Evolutionary conservation across 2,888 invertebrate genomes (phyloP).

Genomic region (Platycnemis pennipes): DNA sequence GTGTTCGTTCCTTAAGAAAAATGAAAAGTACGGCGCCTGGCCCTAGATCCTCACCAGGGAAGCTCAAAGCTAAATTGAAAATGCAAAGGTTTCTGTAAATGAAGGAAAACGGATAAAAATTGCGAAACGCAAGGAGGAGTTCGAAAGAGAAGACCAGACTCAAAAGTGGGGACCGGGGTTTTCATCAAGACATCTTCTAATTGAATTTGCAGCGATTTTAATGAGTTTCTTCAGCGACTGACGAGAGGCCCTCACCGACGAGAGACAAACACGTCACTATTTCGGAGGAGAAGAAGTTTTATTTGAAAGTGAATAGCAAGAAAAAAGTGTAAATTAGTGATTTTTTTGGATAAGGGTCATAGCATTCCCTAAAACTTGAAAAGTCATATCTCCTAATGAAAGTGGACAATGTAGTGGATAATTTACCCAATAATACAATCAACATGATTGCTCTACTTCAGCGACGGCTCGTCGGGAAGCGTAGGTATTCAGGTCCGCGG

Average conservation of each 20-base stretch:
- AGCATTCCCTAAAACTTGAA: not conserved
- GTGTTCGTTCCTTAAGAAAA: not conserved
- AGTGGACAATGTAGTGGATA: not conserved
- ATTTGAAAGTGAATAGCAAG: not conserved
- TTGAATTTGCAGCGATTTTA: conserved; percentile 16
- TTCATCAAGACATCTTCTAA: conserved; percentile 11
- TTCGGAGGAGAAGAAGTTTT: not conserved
- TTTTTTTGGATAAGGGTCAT: not conserved
- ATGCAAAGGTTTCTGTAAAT: conserved; percentile 7
- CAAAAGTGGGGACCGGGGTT: not conserved
- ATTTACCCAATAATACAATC: not conserved
- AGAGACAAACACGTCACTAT: not conserved
- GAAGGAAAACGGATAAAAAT: not conserved
- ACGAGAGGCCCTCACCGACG: not conserved
- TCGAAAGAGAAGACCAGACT: not conserved
- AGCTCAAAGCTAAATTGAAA: not conserved
- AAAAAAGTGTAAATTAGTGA: not conserved
- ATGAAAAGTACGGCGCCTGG: not conserved
- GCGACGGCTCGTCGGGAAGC: no score
- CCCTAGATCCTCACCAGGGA: not conserved
- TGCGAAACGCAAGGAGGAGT: not conserved
- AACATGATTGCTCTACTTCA: no score
- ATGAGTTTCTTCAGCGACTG: not conserved
- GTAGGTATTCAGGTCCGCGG: no score
- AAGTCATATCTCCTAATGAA: not conserved